These are phyloP conservation scores for Trochalopteron elliotii DNA, from an alignment of 2,113 vertebrate species.

Conservation along the genomic window DNA sequence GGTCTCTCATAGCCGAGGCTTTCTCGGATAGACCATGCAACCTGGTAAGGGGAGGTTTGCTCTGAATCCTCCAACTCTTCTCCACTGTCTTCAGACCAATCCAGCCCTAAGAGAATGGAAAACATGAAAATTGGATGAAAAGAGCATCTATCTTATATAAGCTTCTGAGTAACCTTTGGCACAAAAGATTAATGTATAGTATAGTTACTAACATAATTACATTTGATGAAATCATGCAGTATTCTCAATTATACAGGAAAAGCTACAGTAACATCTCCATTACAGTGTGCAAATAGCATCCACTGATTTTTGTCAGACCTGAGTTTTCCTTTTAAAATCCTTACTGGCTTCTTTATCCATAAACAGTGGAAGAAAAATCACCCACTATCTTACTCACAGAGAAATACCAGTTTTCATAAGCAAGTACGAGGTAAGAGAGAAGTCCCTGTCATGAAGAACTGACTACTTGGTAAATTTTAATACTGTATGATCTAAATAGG, in stretches of 20 bases:
- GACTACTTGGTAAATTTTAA: background rate
- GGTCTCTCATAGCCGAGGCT: slow-evolving; percentile 76
- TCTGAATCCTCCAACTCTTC: slow-evolving; percentile 88
- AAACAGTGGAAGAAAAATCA: background rate
- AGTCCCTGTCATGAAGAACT: background rate
- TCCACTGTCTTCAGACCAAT: slow-evolving; percentile 98
- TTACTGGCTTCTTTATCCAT: background rate
- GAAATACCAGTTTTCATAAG: background rate
- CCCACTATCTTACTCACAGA: background rate
- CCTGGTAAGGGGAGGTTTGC: slow-evolving; percentile 82
- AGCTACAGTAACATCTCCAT: background rate
- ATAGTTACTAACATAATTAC: background rate
- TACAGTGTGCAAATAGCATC: background rate
- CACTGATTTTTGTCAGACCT: background rate
- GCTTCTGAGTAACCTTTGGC: background rate
- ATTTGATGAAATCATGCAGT: background rate
- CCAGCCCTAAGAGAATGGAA: slow-evolving; percentile 81
- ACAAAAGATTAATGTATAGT: background rate
- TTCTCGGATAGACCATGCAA: slow-evolving; percentile 86
- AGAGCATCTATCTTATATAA: background rate
- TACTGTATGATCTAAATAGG: background rate
- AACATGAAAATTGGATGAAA: background rate
- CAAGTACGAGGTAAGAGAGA: background rate
- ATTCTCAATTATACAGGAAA: background rate
- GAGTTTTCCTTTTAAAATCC: background rate